These are phyloP conservation scores for Heliocidaris erythrogramma DNA, from an alignment of 35 echinoderm and acorn worm species.

Conservation along the genomic window DNA sequence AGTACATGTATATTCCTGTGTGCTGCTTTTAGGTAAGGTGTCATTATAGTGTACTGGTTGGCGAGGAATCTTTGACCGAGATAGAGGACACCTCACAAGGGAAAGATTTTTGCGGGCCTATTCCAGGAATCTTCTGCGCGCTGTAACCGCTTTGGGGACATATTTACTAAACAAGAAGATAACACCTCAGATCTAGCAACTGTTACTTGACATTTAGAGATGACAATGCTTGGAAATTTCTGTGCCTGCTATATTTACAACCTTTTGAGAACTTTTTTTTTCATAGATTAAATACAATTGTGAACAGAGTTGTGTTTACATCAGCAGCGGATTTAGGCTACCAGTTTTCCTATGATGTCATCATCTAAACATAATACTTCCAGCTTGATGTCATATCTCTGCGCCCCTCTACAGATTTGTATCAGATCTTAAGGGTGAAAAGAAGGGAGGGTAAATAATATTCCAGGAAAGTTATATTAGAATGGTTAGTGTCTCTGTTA, in stretches of 20 bases:
- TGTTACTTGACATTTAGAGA: neutral
- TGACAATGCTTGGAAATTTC: neutral
- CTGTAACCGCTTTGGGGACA: neutral
- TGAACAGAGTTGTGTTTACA: neutral
- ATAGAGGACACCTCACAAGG: neutral
- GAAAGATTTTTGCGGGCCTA: neutral
- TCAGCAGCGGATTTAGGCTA: neutral
- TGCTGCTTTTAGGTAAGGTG: neutral
- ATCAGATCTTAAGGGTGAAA: neutral
- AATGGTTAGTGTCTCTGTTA: neutral
- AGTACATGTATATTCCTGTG: no score
- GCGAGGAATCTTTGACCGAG: neutral
- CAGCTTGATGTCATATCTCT: neutral
- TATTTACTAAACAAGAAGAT: neutral
- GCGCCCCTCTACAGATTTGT: neutral
- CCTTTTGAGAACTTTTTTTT: neutral
- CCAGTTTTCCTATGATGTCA: neutral
- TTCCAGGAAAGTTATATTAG: slow-evolving; percentile 5
- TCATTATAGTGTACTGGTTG: neutral
- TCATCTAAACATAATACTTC: neutral
- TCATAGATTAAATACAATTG: neutral
- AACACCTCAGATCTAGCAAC: neutral
- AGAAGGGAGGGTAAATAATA: neutral
- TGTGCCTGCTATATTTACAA: neutral
- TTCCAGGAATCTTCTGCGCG: neutral